These are phyloP conservation scores for Anolis sagrei DNA, from an alignment of 2,113 vertebrate species.

Conservation along the genomic window DNA sequence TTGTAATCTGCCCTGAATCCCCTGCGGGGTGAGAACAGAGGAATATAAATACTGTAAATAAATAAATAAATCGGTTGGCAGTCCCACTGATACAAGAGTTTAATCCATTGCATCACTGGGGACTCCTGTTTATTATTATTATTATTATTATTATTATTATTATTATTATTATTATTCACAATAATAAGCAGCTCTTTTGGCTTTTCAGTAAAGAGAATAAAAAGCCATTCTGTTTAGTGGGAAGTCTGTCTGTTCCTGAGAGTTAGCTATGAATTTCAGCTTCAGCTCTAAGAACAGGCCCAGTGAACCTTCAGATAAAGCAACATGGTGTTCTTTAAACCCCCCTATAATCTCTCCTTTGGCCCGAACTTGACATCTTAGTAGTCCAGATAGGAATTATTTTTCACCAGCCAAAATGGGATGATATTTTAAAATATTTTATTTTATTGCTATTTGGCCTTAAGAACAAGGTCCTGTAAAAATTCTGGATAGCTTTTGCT, in stretches of 20 bases:
- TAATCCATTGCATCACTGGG: no score
- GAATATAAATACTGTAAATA: no score
- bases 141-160: no score
- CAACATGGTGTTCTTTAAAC: neutral
- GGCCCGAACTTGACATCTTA: neutral
- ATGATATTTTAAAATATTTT: neutral
- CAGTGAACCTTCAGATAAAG: neutral
- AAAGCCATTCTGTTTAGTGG: neutral
- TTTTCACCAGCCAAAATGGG: neutral
- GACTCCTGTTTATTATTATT: no score
- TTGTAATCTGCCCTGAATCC: no score
- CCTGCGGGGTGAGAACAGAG: no score
- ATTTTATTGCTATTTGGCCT: conserved; percentile 45
- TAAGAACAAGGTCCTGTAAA: conserved; percentile 31
- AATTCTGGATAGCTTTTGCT: conserved; percentile 19
- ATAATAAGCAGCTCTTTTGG: conserved; percentile 47
- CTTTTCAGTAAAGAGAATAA: conserved; percentile 8
- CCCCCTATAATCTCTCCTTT: neutral
- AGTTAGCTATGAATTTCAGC: neutral
- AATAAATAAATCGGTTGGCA: no score
- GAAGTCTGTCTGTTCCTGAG: neutral
- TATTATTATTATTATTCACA: neutral
- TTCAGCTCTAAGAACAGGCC: neutral
- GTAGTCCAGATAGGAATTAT: conserved; percentile 25
- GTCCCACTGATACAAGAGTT: no score